Base-by-base conservation (phyloP, 2,888 invertebrate species). In the Rhorus exstirpatorius region DNA sequence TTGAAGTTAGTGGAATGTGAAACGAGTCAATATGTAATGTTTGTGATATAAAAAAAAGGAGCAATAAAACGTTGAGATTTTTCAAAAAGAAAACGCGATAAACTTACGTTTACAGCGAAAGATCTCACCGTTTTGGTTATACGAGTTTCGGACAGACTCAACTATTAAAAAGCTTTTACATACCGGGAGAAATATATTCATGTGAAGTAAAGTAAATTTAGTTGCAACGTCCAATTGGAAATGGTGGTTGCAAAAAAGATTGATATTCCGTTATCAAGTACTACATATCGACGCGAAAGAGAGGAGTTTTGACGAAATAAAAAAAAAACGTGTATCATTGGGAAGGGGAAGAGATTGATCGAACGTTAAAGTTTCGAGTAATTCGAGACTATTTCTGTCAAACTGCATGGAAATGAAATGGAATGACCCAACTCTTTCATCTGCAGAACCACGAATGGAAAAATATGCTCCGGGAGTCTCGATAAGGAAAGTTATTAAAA, bases 61-160 rank as follows among this genome's bases (percentile, higher is more conserved):
- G 58, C 44, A 63, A 70, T 70, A 53, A 55, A 78, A 61, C 61
- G 41, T 70, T 51, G 53, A 71, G 44, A 53, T 19, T 63, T 71
- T 78, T 55, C 70, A n/a, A 31, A 26, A 14, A 2, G 60, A 1
- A 41, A 53, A 61, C 41, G 26, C 38, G 24, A 7, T 46, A 21
- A 35, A 41, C 53, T 17, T 31, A 61, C 19, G n/a, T 21, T n/a
- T 8, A 12, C 19, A 35, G 38, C 35, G 1, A 51, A 67, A 67
- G 72, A 49, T 46, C 24, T 44, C 38, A 10, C 49, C 21, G 53
- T 14, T 53, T 21, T 35, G 78, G 51, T 70, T 6, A n/a, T 74
- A 79, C 71, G 78, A 71, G 78, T 65, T 65, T 71, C 63, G 55
- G 53, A 46, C 63, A 21, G 35, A 71, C 55, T 49, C 71, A 41